These are phyloP conservation scores for Chaetophractus vellerosus DNA, from an alignment of 2,797 vertebrate genomes.

Conservation along the genomic window DNA sequence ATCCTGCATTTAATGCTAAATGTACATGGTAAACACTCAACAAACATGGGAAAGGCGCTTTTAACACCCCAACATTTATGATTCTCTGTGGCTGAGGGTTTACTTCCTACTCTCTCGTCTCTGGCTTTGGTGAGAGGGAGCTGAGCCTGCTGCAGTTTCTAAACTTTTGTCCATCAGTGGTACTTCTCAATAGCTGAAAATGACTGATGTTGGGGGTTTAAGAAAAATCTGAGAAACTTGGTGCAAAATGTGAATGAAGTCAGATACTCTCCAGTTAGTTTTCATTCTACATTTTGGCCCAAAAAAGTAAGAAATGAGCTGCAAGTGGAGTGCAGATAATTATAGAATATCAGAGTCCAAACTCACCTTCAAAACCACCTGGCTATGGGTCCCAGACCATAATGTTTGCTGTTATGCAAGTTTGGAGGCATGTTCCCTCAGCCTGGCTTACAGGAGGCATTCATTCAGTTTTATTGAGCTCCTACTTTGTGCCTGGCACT, in stretches of 20 bases:
- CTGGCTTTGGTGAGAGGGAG: background rate
- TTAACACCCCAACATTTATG: background rate
- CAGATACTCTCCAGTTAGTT: background rate
- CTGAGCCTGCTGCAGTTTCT: background rate
- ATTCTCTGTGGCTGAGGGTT: conserved; percentile 36
- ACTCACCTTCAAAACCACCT: background rate
- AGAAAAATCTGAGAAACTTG: background rate
- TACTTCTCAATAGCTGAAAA: background rate
- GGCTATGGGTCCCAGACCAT: background rate
- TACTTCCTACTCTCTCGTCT: background rate
- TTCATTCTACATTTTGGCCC: conserved; percentile 4
- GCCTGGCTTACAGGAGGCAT: background rate
- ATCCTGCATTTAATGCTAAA: conserved; percentile 72
- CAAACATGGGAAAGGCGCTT: background rate
- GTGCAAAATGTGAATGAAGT: conserved; percentile 32
- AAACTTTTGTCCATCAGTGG: background rate
- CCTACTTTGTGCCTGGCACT: background rate
- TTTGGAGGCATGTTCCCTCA: background rate
- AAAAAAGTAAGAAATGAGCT: conserved; percentile 46
- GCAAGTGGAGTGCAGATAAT: background rate
- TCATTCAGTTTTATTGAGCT: background rate
- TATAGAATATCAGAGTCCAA: conserved; percentile 17
- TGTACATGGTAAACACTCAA: conserved; percentile 35
- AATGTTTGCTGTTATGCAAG: background rate
- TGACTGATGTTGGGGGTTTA: background rate